Evolutionary conservation across 2,797 vertebrate genomes (phyloP), one percentile per base, ranked within the genome.

Genomic region (Sebastes taczanowskii): DNA sequence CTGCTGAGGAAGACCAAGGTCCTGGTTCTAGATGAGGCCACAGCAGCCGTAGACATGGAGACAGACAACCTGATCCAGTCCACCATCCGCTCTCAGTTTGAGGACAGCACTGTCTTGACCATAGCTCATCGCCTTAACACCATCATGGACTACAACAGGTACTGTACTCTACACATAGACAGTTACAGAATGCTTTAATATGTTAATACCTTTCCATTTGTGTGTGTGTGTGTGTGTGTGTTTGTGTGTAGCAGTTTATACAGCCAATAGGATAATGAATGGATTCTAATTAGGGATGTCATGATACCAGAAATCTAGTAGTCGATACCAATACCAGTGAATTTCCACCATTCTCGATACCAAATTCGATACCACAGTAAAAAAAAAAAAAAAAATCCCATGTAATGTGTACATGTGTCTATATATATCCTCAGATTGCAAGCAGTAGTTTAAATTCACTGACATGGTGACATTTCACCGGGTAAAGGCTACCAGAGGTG

Each of bases 61-160:
- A 99, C 98, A 0, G 98, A 99, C 70, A 92, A 97, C 84, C 95
- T 99, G 85, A 99, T 99, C 74, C 98, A 99, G 94, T 97, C 96
- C 61, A 99, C 98, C 11, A 98, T 99, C 88, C 95, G 96, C 74
- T 97, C 95, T 2, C 97, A 99, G 68, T 99, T 99, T 84, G 96
- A 97, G 25, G 94, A 96, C 64, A 98, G 97, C 81, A 99, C 98
- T 0, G 97, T 99, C 34, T 95, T 99, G 78, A 99, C 98, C 25
- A 99, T 99, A 6, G 98, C 98, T 1, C 98, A 99, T 86, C 96
- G 97, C 34, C 96, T 99, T 53, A 97, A 99, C 92, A 99, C 98
- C 16, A 97, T 99, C 89, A 98, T 99, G 97, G 98, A 99, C 92
- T 99, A 99, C 80, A 97, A 95, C 1, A 96, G 97, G 98, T 98